A percentile compares a stretch with the other conserved stretches of the same genome.
phyloP scores from a whole-genome alignment of 2,888 invertebrate species.

The Brachyptera putata region DNA sequence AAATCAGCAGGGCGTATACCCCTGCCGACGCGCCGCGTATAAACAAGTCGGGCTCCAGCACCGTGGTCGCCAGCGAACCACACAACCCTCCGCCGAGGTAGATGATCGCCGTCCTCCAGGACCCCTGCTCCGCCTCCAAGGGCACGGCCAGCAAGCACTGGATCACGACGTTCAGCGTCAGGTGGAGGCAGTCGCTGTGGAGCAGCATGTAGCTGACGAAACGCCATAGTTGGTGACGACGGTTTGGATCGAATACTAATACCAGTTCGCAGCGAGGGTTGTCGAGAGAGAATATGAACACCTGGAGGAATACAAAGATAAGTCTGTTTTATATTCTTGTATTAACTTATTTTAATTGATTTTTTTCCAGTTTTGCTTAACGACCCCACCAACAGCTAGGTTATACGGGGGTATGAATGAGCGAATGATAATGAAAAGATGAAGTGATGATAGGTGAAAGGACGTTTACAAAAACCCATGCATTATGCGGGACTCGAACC shows the following conservation, averaged over 20 bases:
- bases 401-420: too few species aligned
- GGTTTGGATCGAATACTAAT: slow-evolving; percentile 59
- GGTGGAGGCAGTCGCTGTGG: slow-evolving; percentile 71
- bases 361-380: too few species aligned
- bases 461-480: too few species aligned
- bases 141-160: slow-evolving; percentile 55
- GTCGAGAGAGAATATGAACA: slow-evolving; percentile 37
- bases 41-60: slow-evolving; percentile 67
- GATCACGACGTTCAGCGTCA: slow-evolving; percentile 70
- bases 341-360: too few species aligned
- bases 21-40: slow-evolving; percentile 89
- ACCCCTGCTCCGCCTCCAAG: slow-evolving; percentile 67
- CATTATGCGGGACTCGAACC: too few species aligned
- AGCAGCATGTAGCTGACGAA: slow-evolving; percentile 73
- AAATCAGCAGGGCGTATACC: slow-evolving; percentile 81
- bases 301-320: slow-evolving; percentile 29
- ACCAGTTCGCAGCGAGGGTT: slow-evolving; percentile 34
- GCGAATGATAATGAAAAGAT: too few species aligned
- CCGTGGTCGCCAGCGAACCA: slow-evolving; percentile 64
- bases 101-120: slow-evolving; percentile 62
- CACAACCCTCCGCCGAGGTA: slow-evolving; percentile 73
- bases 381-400: too few species aligned
- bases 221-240: slow-evolving; percentile 70
- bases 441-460: too few species aligned
- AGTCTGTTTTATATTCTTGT: not conserved